These are phyloP conservation scores for Chaetophractus vellerosus DNA, from an alignment of 2,797 vertebrate genomes.

Conservation along the genomic window DNA sequence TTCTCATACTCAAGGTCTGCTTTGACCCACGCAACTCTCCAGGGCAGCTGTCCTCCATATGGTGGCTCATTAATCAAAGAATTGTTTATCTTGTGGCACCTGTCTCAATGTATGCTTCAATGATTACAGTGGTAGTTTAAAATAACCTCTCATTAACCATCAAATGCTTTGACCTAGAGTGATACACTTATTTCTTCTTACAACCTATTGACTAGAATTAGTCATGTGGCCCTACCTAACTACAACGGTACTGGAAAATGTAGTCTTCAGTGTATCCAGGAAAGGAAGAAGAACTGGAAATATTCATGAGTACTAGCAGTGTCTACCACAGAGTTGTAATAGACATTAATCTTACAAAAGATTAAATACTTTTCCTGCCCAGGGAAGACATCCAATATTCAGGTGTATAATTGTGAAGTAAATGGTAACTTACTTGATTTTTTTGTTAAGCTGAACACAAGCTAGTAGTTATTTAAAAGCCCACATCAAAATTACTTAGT, in stretches of 20 bases:
- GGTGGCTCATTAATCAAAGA: not conserved
- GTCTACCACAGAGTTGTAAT: not conserved
- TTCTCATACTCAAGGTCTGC: not conserved
- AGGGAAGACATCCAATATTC: not conserved
- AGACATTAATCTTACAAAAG: not conserved
- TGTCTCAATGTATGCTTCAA: not conserved
- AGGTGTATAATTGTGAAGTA: too few species aligned
- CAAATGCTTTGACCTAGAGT: not conserved
- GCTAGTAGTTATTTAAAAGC: constrained; percentile 35
- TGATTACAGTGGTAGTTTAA: not conserved
- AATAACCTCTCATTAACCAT: not conserved
- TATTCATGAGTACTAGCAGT: not conserved
- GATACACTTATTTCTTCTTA: not conserved
- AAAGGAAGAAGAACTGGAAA: not conserved
- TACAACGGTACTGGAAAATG: not conserved
- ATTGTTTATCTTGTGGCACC: not conserved
- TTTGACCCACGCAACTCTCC: not conserved
- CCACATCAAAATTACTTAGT: not conserved
- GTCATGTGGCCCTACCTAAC: not conserved
- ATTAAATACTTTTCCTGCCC: not conserved
- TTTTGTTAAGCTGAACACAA: constrained; percentile 9
- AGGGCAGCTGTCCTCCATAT: not conserved
- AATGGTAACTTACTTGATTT: not conserved
- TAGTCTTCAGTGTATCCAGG: not conserved
- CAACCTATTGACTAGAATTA: not conserved